These are phyloP conservation scores for Oxyura jamaicensis DNA, from an alignment of 2,113 vertebrate genomes.

Conservation along the genomic window DNA sequence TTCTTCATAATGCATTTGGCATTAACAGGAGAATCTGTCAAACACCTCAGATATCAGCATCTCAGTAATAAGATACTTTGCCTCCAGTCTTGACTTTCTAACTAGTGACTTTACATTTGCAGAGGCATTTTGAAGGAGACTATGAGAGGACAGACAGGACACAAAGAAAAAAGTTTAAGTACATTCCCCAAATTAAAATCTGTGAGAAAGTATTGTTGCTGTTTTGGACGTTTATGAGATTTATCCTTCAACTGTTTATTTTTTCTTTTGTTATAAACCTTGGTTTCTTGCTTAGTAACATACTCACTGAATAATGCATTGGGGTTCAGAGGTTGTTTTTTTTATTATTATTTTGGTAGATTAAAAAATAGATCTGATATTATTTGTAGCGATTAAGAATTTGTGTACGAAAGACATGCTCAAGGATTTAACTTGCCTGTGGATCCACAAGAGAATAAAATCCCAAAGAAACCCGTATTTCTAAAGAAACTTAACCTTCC, in stretches of 20 bases:
- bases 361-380: background rate
- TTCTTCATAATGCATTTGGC: constrained; percentile 61
- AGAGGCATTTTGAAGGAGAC: background rate
- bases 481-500: background rate
- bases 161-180: background rate
- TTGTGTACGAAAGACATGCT: background rate
- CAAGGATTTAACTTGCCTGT: background rate
- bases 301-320: background rate
- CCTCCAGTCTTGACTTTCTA: background rate
- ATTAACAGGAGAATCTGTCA: constrained; percentile 23
- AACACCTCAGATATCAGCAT: background rate
- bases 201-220: background rate
- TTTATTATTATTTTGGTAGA: background rate
- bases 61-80: background rate
- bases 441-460: background rate
- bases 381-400: background rate
- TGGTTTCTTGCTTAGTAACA: background rate
- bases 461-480: background rate
- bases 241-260: background rate
- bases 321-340: background rate
- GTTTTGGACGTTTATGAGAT: background rate
- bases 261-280: background rate
- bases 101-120: background rate
- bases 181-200: background rate
- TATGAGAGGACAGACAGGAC: background rate